A percentile compares a stretch with the other conserved stretches of the same genome.
Evolutionary conservation across 2,113 vertebrate genomes (phyloP).

Genomic region (Narcine bancroftii): DNA sequence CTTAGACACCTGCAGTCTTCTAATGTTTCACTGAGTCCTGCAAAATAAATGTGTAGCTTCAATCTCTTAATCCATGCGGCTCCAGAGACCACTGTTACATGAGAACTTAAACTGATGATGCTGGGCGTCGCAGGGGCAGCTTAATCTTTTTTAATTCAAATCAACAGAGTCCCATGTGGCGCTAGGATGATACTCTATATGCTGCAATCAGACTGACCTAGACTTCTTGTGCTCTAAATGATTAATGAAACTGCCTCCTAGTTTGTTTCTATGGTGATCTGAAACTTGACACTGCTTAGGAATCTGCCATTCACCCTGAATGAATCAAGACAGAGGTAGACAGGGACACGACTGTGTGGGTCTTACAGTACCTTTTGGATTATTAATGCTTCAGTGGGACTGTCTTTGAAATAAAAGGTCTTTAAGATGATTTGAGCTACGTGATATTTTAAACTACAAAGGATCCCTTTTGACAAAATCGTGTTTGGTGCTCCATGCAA

Average conservation of each 20-base stretch:
- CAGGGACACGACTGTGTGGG: constrained; percentile 42
- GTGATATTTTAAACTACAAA: constrained; percentile 35
- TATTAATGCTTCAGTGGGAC: constrained; percentile 32
- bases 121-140: constrained; percentile 73
- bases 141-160: constrained; percentile 94
- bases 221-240: constrained; percentile 97
- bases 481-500: not conserved
- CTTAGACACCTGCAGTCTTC: constrained; percentile 92
- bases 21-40: constrained; percentile 90
- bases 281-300: constrained; percentile 93
- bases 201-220: constrained; percentile 99
- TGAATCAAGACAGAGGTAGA: constrained; percentile 54
- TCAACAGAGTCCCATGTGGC: constrained; percentile 82
- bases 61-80: constrained; percentile 98
- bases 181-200: constrained; percentile 97
- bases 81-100: constrained; percentile 93
- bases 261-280: constrained; percentile 92
- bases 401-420: constrained; percentile 32
- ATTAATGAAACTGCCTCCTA: constrained; percentile 99
- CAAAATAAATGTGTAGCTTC: constrained; percentile 95
- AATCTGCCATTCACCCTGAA: constrained; percentile 82
- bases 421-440: constrained; percentile 18
- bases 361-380: constrained; percentile 18
- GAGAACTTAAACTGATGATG: constrained; percentile 88
- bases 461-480: constrained; percentile 15